Evolutionary conservation across 2,113 vertebrate species (phyloP), one percentile per base, ranked within the genome.

Genomic region (Chaenocephalus aceratus): DNA sequence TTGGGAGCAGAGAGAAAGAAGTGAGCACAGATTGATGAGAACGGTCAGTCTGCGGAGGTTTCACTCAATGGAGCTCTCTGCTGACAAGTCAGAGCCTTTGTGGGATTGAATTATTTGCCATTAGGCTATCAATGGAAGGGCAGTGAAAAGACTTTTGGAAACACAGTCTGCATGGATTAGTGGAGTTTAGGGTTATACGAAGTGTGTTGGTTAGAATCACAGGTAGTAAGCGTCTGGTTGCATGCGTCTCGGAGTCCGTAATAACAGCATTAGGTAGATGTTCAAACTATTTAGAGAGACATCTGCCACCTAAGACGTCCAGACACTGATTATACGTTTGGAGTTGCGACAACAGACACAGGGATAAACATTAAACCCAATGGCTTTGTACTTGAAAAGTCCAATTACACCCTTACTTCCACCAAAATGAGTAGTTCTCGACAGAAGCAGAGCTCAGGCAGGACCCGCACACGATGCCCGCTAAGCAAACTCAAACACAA

Each of bases 61-160:
- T 69, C 41, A 34, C 75, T 91, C 90, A 93, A 90, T 78, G 86
- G 89, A 81, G 78, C 79, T 69, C 53, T 75, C 80, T 73, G 85
- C 45, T 56, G 75, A 91, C 74, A 91, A 89, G 93, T 90, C 88
- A 79, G 54, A 21, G 83, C 91, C 85, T 93, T 93, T 95, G 94
- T 94, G 84, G 63, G 23, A 72, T 75, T 90, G 91, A 94, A 93
- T 94, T 91, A 94, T 94, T 94, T 91, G 52, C 85, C 80, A 90
- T 91, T 83, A 89, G 86, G 67, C 77, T 61, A 89, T 93, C 89
- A 92, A 91, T 91, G 75, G 92, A 75, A 60, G 84, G 64, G 71
- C 72, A 75, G 77, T 82, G 80, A 85, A 91, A 92, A 87, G 86
- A 75, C 72, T 80, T 85, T 80, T 85, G 68, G 74, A 73, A 81